Base-by-base conservation (phyloP, 2,113 vertebrate genomes). In the Conger conger region DNA sequence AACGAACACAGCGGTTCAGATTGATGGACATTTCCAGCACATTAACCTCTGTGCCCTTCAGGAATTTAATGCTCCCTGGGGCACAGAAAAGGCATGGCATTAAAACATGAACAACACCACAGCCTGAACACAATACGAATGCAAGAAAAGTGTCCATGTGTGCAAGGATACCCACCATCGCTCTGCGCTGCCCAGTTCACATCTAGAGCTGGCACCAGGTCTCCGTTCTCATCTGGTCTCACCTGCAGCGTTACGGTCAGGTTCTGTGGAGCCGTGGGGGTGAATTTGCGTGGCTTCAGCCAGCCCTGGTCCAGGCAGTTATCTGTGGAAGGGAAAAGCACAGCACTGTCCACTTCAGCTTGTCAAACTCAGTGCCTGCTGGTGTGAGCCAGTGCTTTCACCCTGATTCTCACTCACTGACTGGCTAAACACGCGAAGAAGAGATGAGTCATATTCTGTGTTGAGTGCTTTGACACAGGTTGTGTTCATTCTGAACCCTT, bases 21-120 rank as follows among this genome's bases (percentile, higher is more conserved):
- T 86, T 86, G 80, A n/a, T 79, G 15, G 68, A 78, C 73, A 82
- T 35, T 36, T 82, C 35, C 81, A 86, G 53, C 36, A 86, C n/a
- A 1, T 86, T 20, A 33, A 86, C 85, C n/a, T 82, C 80, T 45
- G 85, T 82, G 57, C 85, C 85, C 0, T 82, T 76, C 37, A 86
- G 73, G 73, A 30, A 82, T 35, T 1, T 38, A 27, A 86, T 86
- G 53, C 85, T 86, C 57, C 73, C 85, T 86, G 53, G 33, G 42
- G 27, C 8, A 73, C 17, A 36, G 15, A 20, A 17, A 18, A 18
- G 8, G 42, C 35, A 33, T 35, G 13, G 36, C 16, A 38, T 13
- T 11, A 13, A 38, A n/a, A 30, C 11, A 17, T 33, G 13, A 73
- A 30, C 23, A 6, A 73, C 11, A 33, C 27, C 27, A 33, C n/a